Base-by-base conservation (phyloP, 2,888 invertebrate genomes). In the Diploptera punctata region DNA sequence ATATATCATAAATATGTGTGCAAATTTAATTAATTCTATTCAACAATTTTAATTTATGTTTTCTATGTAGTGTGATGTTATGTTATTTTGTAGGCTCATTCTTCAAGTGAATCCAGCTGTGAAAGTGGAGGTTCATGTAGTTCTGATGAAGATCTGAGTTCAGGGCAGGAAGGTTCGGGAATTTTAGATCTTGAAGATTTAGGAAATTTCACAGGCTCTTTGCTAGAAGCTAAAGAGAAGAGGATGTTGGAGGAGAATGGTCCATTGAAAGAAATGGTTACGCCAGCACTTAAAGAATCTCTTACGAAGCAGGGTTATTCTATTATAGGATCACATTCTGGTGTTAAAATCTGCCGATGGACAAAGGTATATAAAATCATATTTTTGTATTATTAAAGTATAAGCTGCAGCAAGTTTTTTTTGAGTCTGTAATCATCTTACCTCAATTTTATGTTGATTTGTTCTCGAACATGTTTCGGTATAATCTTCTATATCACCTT, bases 341-440 rank as follows among this genome's bases (percentile, higher is more conserved):
- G 86, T 16, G 88, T 88, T 5, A 88, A 88, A 78, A 78, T 88
- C 47, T 88, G 88, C 77, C 81, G 88, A 7, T 88, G 88, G 88
- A 88, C 87, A 1, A 88, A 88, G 81, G 85, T 85, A 44, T 26
- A 16, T 31, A 60, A 74, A 62, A 21, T n/a, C n/a, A n/a, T n/a
- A n/a, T n/a, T n/a, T n/a, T n/a, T n/a, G n/a, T n/a, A n/a, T n/a
- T n/a, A n/a, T n/a, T n/a, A n/a, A n/a, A n/a, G n/a, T n/a, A n/a
- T n/a, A n/a, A n/a, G n/a, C n/a, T n/a, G n/a, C n/a, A n/a, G n/a
- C n/a, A n/a, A n/a, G n/a, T n/a, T n/a, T n/a, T n/a, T n/a, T n/a
- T n/a, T n/a, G n/a, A n/a, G n/a, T n/a, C n/a, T n/a, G n/a, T n/a
- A n/a, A n/a, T n/a, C n/a, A n/a, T n/a, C n/a, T n/a, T n/a, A n/a